Percentiles rank a stretch among this genome's conserved stretches.
Conservation (phyloP, 2,888 invertebrate species). For the Noctua fimbriata region DNA sequence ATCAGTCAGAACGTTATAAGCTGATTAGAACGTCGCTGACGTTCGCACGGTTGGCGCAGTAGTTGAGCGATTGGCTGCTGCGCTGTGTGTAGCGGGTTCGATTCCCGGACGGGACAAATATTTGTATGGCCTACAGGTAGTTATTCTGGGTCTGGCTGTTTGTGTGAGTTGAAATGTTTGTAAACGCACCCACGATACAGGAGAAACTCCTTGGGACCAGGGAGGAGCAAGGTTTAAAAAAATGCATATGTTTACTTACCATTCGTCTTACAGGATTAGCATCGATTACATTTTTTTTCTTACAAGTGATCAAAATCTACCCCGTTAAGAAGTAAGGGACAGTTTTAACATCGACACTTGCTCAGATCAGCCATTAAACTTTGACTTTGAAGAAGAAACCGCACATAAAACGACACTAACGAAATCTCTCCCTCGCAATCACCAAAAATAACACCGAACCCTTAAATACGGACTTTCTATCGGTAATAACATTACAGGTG, state of each 20-base stretch:
- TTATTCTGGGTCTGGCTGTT: not conserved
- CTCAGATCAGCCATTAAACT: not conserved
- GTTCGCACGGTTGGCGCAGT: not conserved
- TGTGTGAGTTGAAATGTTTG: not conserved
- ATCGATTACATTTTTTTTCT: not conserved
- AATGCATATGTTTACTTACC: not conserved
- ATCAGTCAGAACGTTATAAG: not conserved
- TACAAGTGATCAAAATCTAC: not conserved
- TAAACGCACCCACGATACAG: not conserved
- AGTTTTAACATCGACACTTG: not conserved
- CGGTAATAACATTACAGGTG: conserved; percentile 60
- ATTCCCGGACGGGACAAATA: not conserved
- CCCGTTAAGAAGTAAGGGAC: not conserved
- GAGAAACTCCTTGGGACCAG: not conserved
- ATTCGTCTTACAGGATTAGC: not conserved
- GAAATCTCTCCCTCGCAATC: conserved; percentile 8
- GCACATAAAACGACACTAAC: not conserved
- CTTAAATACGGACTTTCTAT: conserved; percentile 42
- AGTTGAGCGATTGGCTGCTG: not conserved
- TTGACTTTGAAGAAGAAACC: not conserved
- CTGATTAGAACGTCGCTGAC: not conserved
- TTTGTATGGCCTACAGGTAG: not conserved
- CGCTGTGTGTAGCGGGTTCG: not conserved
- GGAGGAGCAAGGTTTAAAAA: not conserved
- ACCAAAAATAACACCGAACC: conserved; percentile 21